Evolutionary conservation across 2,888 invertebrate genomes (phyloP).

Genomic region (Polietes domitor): DNA sequence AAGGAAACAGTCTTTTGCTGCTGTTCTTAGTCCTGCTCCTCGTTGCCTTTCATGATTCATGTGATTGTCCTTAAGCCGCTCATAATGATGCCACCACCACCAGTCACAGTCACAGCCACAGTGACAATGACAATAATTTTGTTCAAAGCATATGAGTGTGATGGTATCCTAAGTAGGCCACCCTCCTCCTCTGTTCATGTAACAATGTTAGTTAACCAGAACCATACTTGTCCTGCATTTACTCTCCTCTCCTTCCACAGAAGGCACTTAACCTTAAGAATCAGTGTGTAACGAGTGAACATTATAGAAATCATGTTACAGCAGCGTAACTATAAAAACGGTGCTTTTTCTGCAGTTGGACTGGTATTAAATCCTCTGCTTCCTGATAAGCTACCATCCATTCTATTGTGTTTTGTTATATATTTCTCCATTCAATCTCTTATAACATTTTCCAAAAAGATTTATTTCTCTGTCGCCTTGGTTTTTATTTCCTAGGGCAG

Average conservation of each 20-base stretch:
- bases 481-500: not conserved
- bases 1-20: constrained; percentile 2
- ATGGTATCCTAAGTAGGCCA: not conserved
- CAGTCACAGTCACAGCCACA: too few species aligned
- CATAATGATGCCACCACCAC: constrained; percentile 47
- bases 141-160: not conserved
- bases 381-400: too few species aligned
- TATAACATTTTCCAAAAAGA: not conserved
- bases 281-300: not conserved
- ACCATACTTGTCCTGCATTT: not conserved
- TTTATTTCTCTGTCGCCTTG: not conserved
- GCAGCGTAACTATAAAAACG: not conserved
- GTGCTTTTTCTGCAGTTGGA: not conserved
- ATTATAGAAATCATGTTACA: constrained; percentile 4
- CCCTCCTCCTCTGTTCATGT: not conserved
- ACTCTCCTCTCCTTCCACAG: not conserved
- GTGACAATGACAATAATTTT: constrained; percentile 57
- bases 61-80: constrained; percentile 46
- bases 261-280: constrained; percentile 3
- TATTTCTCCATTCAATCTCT: not conserved
- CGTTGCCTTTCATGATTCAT: not conserved
- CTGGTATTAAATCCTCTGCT: not conserved
- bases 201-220: not conserved
- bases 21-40: not conserved
- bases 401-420: too few species aligned